Evolutionary conservation across 2,888 invertebrate genomes (phyloP).

Genomic region (Colletes collaris): DNA sequence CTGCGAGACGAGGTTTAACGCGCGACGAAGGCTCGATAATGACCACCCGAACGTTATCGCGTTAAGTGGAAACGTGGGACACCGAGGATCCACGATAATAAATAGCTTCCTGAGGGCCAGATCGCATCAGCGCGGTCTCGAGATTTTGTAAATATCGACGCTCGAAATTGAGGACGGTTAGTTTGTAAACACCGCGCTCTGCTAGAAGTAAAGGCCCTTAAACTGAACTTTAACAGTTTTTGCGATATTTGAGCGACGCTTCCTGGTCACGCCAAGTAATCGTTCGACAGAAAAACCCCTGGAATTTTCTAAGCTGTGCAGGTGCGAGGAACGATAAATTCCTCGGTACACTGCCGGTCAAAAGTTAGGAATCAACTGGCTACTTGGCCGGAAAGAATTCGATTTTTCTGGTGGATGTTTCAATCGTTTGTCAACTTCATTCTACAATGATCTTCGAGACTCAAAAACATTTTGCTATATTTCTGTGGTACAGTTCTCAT

Average conservation of each 20-base stretch:
- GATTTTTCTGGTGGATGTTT: no score
- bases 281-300: neutral
- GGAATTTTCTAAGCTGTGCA: neutral
- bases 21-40: constrained; percentile 31
- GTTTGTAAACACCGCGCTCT: constrained; percentile 16
- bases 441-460: no score
- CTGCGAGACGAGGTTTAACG: constrained; percentile 6
- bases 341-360: no score
- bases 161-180: no score
- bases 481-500: no score
- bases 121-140: neutral
- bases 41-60: constrained; percentile 47
- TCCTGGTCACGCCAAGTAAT: no score
- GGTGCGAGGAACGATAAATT: no score
- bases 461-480: no score
- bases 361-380: no score
- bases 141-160: constrained; percentile 10
- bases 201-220: neutral
- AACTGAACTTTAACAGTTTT: neutral
- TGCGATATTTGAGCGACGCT: neutral
- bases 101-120: constrained; percentile 32
- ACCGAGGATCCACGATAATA: constrained; percentile 45
- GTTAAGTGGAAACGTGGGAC: constrained; percentile 31
- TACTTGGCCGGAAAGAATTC: no score
- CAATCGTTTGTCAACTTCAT: no score